Percentiles rank a stretch among this genome's conserved stretches.
Conservation (phyloP, 2,797 vertebrate genomes). For the Propithecus perrieri region DNA sequence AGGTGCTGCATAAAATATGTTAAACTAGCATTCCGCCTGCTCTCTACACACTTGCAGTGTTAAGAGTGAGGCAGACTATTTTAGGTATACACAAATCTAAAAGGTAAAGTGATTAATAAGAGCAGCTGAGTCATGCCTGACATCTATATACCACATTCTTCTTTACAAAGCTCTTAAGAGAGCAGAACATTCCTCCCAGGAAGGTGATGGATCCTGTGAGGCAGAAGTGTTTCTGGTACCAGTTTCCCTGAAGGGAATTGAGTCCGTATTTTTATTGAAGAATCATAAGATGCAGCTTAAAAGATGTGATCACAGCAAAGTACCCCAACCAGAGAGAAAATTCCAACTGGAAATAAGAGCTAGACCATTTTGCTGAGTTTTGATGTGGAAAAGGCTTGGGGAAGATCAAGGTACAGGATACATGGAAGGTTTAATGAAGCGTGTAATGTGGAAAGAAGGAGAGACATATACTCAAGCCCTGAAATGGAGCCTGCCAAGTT, state of each 20-base stretch:
- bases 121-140: slow-evolving; percentile 38
- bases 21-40: neutral
- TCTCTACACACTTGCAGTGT: neutral
- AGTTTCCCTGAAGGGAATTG: slow-evolving; percentile 41
- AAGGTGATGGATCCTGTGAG: slow-evolving; percentile 45
- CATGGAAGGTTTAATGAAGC: slow-evolving; percentile 62
- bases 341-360: slow-evolving; percentile 39
- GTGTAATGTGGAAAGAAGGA: slow-evolving; percentile 56
- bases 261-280: slow-evolving; percentile 53
- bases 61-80: neutral
- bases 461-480: slow-evolving; percentile 23
- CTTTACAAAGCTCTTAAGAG: slow-evolving; percentile 57
- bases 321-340: slow-evolving; percentile 44
- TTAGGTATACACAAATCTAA: slow-evolving; percentile 51
- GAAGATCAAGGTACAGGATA: slow-evolving; percentile 63
- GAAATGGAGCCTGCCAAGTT: slow-evolving; percentile 57
- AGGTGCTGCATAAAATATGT: slow-evolving; percentile 70
- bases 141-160: slow-evolving; percentile 25
- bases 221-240: slow-evolving; percentile 54
- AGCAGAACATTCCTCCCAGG: slow-evolving; percentile 45
- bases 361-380: slow-evolving; percentile 48
- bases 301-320: slow-evolving; percentile 58
- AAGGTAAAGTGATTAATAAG: slow-evolving; percentile 48
- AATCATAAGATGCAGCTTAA: slow-evolving; percentile 6
- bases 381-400: slow-evolving; percentile 56